Evolutionary conservation across 2,888 invertebrate species (phyloP), one percentile per base, ranked within the genome.

Genomic region (Plagiodera versicolora): DNA sequence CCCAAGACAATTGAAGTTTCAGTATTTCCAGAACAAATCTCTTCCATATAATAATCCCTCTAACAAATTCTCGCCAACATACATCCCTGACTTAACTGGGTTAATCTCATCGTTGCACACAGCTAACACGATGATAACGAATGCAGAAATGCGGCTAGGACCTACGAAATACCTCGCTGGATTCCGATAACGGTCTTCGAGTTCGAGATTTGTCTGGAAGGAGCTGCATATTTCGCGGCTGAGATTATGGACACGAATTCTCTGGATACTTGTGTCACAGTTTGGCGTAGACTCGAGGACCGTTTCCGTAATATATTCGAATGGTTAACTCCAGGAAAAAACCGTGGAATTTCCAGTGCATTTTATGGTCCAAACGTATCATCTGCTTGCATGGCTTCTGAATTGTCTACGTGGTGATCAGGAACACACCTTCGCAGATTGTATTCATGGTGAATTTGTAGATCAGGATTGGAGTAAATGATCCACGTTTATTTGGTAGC

Each of bases 31-130:
- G 39, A 4, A 39, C 14, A 14, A 39, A 14, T 14, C 39, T 39
- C 11, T 11, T 14, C 14, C 14, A 1, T 9, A 14, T 39, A n/a
- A 39, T 39, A 39, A 39, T 39, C 39, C 39, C 6, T 3, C 39
- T 4, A 39, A 9, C 39, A 14, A 39, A 39, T 39, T 39, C 39
- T 14, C 14, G 14, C n/a, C n/a, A 11, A 39, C 14, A 39, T 39
- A n/a, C 4, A n/a, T n/a, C 39, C n/a, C 39, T 1, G 32, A 39
- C 14, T 39, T n/a, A 39, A 39, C 39, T 39, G 39, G 39, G 39
- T 39, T n/a, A 39, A 39, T 39, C 39, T 39, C 14, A n/a, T 39
- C 39, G 39, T 39, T 39, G 39, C 39, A 39, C 39, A 39, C 39
- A 39, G 39, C 39, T 39, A 39, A 39, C 39, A 39, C 39, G 39